These are phyloP conservation scores for Andinoacara biseriatus DNA, from an alignment of 2,113 vertebrate genomes.

Conservation along the genomic window DNA sequence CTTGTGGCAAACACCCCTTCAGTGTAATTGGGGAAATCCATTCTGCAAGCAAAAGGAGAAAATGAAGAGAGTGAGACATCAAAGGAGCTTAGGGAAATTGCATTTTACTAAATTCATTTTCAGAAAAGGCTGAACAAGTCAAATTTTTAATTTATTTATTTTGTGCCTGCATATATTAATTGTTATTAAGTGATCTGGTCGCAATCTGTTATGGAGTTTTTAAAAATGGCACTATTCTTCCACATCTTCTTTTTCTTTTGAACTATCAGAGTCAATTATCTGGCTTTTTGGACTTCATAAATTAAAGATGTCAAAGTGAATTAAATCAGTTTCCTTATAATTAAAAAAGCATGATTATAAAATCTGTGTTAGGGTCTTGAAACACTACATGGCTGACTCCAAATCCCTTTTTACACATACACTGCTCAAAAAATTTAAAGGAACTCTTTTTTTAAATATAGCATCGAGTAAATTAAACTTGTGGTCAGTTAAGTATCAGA, in stretches of 20 bases:
- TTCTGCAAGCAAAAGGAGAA: slow-evolving; percentile 72
- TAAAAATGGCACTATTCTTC: background rate
- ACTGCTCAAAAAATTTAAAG: too few relatives aligned
- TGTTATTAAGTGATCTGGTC: background rate
- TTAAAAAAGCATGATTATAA: slow-evolving; percentile 20
- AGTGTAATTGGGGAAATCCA: slow-evolving; percentile 91
- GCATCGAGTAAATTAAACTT: too few relatives aligned
- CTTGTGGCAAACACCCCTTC: slow-evolving; percentile 79
- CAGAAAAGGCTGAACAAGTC: background rate
- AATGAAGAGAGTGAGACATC: slow-evolving; percentile 25
- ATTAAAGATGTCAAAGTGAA: slow-evolving; percentile 20
- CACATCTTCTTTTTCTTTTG: background rate
- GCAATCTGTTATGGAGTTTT: background rate
- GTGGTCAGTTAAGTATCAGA: too few relatives aligned
- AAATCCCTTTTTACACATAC: background rate
- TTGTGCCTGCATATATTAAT: background rate
- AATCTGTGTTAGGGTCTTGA: slow-evolving; percentile 2
- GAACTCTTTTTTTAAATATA: too few relatives aligned
- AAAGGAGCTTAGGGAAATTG: background rate
- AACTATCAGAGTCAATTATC: background rate
- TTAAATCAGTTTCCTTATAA: slow-evolving; percentile 17
- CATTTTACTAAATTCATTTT: background rate
- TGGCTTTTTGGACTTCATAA: slow-evolving; percentile 1
- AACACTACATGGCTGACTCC: background rate
- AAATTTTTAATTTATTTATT: background rate